phyloP scores from a whole-genome alignment of 2,113 vertebrate genomes.

The Pheucticus melanocephalus region DNA sequence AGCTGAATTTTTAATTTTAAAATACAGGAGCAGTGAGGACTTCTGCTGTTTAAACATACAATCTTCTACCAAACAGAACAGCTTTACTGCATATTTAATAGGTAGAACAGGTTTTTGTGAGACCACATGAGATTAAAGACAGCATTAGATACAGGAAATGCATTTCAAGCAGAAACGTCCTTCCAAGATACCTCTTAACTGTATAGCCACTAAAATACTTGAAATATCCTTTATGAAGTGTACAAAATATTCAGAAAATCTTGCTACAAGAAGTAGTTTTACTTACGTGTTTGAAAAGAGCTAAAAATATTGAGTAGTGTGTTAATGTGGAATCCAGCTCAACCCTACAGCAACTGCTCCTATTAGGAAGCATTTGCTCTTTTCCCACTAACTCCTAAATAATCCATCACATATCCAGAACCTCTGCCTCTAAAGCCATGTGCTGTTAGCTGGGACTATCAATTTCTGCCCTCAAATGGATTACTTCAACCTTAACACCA shows the following conservation, averaged over 20 bases:
- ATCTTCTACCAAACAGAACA: constrained; percentile 38
- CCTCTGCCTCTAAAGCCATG: neutral
- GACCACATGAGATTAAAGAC: constrained; percentile 18
- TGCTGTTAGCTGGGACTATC: neutral
- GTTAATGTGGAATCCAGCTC: neutral
- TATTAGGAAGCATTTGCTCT: neutral
- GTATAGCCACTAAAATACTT: neutral
- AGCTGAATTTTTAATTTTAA: constrained; percentile 47
- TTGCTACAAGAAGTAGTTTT: neutral
- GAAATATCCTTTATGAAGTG: neutral
- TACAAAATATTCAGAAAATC: neutral
- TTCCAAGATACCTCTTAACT: neutral
- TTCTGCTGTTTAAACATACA: constrained; percentile 36
- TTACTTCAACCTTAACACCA: neutral
- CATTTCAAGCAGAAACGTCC: constrained; percentile 21
- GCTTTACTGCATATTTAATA: constrained; percentile 49
- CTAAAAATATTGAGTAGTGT: neutral
- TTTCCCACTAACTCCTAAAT: neutral
- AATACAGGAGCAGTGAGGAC: constrained; percentile 1
- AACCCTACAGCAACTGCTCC: neutral
- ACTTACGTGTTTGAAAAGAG: neutral
- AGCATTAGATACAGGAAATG: neutral
- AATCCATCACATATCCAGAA: neutral
- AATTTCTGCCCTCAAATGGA: neutral
- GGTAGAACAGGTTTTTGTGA: neutral